A percentile compares a stretch with the other conserved stretches of the same genome.
Evolutionary conservation across 2,113 vertebrate species (phyloP).

Genomic region (Chinchilla lanigera): DNA sequence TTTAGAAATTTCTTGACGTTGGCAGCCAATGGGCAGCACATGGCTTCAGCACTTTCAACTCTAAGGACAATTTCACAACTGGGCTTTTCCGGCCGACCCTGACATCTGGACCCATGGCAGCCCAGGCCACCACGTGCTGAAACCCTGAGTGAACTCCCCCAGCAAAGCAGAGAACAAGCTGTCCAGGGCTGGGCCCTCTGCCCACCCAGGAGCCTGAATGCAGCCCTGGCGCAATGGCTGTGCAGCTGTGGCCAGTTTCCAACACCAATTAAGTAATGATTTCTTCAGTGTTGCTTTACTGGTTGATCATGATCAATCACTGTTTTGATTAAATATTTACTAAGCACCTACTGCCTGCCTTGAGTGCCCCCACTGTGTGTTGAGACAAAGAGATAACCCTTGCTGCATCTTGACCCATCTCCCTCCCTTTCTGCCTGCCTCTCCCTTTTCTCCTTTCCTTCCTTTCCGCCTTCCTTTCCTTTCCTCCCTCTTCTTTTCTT

Average conservation of each 20-base stretch:
- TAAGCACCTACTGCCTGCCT: neutral
- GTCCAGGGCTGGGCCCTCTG: neutral
- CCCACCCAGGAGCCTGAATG: neutral
- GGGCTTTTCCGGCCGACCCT: slow-evolving; percentile 30
- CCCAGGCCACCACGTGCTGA: neutral
- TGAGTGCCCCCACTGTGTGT: neutral
- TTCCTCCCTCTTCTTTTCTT: neutral
- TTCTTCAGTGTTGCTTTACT: neutral
- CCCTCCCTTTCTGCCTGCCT: neutral
- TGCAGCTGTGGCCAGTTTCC: neutral
- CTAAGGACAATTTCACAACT: neutral
- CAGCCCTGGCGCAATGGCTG: neutral
- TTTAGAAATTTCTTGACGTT: slow-evolving; percentile 72
- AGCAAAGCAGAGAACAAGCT: slow-evolving; percentile 42
- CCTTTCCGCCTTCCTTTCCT: neutral
- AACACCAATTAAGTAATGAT: neutral
- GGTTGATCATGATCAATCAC: neutral
- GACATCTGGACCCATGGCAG: slow-evolving; percentile 59
- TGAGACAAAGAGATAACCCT: neutral
- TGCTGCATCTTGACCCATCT: neutral
- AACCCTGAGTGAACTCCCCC: neutral
- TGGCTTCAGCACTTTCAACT: slow-evolving; percentile 49
- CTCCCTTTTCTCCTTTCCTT: neutral
- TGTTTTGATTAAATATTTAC: neutral
- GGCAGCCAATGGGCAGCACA: neutral